Evolutionary conservation across 2,797 vertebrate species (phyloP), one percentile per base, ranked within the genome.

Genomic region (Melanotaenia nigrans): DNA sequence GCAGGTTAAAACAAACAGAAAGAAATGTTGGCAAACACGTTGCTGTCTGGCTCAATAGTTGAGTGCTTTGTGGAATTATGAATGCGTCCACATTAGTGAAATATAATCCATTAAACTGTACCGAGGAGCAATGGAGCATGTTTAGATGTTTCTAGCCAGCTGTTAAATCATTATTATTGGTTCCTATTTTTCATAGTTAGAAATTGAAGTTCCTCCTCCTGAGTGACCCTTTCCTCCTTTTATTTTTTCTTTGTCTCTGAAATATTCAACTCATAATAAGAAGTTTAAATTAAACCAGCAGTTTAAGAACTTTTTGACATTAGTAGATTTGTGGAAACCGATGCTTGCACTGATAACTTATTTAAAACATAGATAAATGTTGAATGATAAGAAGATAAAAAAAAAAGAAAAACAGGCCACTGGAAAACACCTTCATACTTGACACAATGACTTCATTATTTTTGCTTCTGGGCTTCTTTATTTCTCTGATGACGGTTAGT

Each of bases 81-180:
- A 75, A 88, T 65, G 68, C 61, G 72, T 84, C 68, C 81, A 68
- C 49, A 38, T 49, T 76, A 79, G 75, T 90, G 77, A 92, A 92
- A 91, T 84, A 81, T 76, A 83, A 81, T 72, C 72, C 61, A 72
- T 69, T 82, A 79, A 82, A 84, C 11, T 1, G 66, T 8, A 61
- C 82, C 14, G 67, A 77, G 55, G 68, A 54, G 75, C 16, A 2
- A 76, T 87, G 87, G 83, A 87, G 82, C 78, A 53, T 49, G 62
- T 67, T 63, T 65, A 83, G 71, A 51, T 74, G 69, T 74, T 71
- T 77, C 54, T 22, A 65, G 77, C 81, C 83, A 87, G 81, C 54
- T 73, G 72, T 67, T 90, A 87, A 88, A 90, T 89, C 85, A 84
- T 77, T 76, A 66, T 85, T 81, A 86, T 75, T 70, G 42, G 66